Conservation (phyloP, 2,888 invertebrate species). For the Oasisia sp. region DNA sequence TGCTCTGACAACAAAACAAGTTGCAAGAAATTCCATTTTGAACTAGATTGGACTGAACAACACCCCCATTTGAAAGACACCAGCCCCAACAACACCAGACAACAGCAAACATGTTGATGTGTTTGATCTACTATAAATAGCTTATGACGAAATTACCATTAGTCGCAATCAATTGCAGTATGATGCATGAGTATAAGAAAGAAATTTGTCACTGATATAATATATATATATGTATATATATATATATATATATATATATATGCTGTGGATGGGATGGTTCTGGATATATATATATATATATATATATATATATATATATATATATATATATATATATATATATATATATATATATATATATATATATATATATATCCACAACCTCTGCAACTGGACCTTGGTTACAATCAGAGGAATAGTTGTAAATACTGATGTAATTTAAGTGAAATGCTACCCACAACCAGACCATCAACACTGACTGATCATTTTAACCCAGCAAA, state of each 20-base stretch:
- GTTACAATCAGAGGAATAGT: background rate
- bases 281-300: no score
- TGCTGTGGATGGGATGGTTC: no score
- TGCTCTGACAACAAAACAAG: background rate
- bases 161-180: background rate
- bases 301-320: no score
- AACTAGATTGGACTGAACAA: background rate
- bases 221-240: no score
- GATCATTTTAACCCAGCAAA: background rate
- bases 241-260: no score
- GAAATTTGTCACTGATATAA: background rate
- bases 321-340: no score
- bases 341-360: no score
- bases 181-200: background rate
- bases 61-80: background rate
- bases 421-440: background rate
- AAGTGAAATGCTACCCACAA: background rate
- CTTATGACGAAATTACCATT: background rate
- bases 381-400: background rate
- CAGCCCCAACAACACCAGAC: background rate
- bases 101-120: background rate
- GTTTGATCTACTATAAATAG: background rate
- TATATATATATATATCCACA: background rate
- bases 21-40: background rate
- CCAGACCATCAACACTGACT: background rate